phyloP scores from a whole-genome alignment of 1,140 invertebrate genomes.

The Penaeus indicus region DNA sequence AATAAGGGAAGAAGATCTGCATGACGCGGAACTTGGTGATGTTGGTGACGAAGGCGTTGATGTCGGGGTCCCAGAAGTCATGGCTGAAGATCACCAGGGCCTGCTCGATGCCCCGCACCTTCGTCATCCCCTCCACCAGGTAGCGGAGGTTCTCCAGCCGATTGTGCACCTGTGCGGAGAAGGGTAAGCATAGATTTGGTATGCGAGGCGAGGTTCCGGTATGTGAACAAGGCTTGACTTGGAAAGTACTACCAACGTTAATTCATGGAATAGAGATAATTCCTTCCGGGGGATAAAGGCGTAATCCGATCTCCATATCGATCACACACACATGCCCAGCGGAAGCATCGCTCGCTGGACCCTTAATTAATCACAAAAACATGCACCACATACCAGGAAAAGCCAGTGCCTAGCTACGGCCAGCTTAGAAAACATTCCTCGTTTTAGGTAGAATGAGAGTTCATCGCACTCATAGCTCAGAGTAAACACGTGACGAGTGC shows the following conservation, averaged over 20 bases:
- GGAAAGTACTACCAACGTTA: too few species aligned
- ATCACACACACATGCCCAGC: too few species aligned
- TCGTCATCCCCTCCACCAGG: conserved; percentile 90
- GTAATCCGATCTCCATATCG: too few species aligned
- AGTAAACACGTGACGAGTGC: background rate
- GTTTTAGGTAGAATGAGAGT: background rate
- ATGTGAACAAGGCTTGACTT: too few species aligned
- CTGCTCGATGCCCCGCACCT: conserved; percentile 88
- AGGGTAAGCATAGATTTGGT: background rate
- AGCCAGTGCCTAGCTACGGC: background rate
- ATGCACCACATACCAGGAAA: background rate
- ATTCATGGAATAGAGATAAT: too few species aligned
- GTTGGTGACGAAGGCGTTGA: conserved; percentile 76
- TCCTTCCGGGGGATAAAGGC: too few species aligned
- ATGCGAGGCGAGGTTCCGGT: background rate
- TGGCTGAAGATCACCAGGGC: conserved; percentile 94
- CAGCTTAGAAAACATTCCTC: background rate
- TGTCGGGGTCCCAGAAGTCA: conserved; percentile 91
- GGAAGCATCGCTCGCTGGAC: too few species aligned
- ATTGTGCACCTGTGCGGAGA: conserved; percentile 84
- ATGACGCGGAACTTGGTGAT: conserved; percentile 76
- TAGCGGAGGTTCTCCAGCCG: conserved; percentile 92
- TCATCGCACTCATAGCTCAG: background rate
- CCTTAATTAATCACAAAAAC: too few species aligned
- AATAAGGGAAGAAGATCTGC: conserved; percentile 97